Evolutionary conservation across 1,140 invertebrate genomes (phyloP).

Genomic region (Penaeus japonicus): DNA sequence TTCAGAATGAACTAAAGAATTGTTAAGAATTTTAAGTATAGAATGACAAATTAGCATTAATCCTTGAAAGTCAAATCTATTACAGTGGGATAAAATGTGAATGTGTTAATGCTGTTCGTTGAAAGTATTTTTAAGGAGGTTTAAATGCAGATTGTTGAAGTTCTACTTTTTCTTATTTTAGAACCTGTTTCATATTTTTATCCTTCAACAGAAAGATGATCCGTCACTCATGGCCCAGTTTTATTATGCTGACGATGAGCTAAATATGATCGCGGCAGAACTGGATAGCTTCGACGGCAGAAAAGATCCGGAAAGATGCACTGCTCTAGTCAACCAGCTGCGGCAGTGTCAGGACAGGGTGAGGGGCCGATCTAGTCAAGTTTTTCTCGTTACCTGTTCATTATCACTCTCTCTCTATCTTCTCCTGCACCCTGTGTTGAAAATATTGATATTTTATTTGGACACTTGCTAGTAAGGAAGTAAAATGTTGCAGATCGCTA

Average conservation of each 20-base stretch:
- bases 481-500: too few species aligned
- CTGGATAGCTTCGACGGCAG: slow-evolving; percentile 98
- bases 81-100: too few species aligned
- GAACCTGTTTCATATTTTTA: background rate
- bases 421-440: background rate
- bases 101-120: too few species aligned
- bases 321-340: slow-evolving; percentile 91
- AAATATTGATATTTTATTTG: too few species aligned
- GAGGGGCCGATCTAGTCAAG: background rate
- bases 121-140: background rate
- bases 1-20: too few species aligned
- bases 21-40: too few species aligned
- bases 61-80: too few species aligned
- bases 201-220: slow-evolving; percentile 81
- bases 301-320: slow-evolving; percentile 96
- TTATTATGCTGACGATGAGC: slow-evolving; percentile 96
- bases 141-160: background rate
- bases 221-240: slow-evolving; percentile 93
- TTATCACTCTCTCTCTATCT: background rate
- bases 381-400: background rate
- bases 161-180: background rate
- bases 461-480: background rate
- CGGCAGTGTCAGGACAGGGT: slow-evolving; percentile 83
- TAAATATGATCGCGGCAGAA: slow-evolving; percentile 93
- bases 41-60: too few species aligned